A percentile compares a stretch with the other conserved stretches of the same genome.
Evolutionary conservation across 2,113 vertebrate genomes (phyloP).

Genomic region (Hippocampus abdominalis): DNA sequence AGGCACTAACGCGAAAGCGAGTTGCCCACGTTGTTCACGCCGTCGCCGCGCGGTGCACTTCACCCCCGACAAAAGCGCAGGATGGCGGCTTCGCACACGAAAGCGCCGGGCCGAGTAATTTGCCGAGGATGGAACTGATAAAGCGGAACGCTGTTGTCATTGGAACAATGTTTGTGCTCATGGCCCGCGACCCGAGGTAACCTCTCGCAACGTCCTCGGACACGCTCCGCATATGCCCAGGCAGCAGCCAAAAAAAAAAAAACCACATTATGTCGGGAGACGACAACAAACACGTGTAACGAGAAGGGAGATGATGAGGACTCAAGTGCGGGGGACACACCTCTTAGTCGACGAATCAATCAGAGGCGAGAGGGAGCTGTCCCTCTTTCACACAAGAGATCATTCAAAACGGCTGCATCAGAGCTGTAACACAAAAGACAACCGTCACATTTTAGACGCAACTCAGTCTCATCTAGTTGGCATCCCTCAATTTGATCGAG

Average conservation of each 20-base stretch:
- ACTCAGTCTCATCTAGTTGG: no score
- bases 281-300: background rate
- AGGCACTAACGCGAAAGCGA: background rate
- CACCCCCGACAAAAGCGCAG: background rate
- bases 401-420: background rate
- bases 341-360: background rate
- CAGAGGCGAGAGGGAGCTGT: no score
- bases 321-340: background rate
- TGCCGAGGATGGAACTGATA: background rate
- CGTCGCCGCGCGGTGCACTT: background rate
- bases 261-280: constrained; percentile 12
- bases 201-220: constrained; percentile 13
- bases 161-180: background rate
- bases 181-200: constrained; percentile 33
- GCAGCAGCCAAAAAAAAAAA: constrained; percentile 31
- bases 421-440: no score
- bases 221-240: background rate
- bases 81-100: background rate
- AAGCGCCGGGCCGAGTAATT: background rate
- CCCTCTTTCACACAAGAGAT: background rate
- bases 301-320: background rate
- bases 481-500: no score
- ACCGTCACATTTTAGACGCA: no score
- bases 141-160: background rate
- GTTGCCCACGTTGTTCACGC: background rate